Evolutionary conservation across 2,888 invertebrate genomes (phyloP).

Genomic region (Platynereis dumerilii): DNA sequence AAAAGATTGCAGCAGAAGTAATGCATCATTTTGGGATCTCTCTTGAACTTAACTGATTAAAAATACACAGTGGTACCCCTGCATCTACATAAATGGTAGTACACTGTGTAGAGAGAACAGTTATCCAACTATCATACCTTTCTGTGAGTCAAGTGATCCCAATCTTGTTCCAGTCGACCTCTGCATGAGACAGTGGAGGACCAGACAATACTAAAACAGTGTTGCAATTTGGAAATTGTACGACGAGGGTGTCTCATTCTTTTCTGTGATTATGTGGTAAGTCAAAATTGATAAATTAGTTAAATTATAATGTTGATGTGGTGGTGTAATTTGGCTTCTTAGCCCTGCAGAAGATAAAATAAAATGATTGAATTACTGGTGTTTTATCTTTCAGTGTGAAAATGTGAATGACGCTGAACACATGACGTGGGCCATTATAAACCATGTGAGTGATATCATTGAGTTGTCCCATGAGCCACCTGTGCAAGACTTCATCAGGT

Average conservation of each 20-base stretch:
- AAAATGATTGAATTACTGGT: too few relatives aligned
- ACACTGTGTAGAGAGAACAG: too few relatives aligned
- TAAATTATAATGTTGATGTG: not conserved
- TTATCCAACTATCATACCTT: too few relatives aligned
- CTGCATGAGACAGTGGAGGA: conserved; percentile 9
- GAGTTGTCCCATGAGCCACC: conserved; percentile 72
- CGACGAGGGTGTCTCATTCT: conserved; percentile 74
- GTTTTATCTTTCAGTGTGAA: conserved; percentile 61
- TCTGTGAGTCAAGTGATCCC: too few relatives aligned
- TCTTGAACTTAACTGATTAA: too few relatives aligned
- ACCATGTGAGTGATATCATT: conserved; percentile 74
- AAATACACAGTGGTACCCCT: too few relatives aligned
- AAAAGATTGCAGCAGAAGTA: too few relatives aligned
- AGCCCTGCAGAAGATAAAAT: too few relatives aligned
- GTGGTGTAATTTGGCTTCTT: too few relatives aligned
- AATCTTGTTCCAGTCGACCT: conserved; percentile 13
- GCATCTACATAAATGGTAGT: too few relatives aligned
- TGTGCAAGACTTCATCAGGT: conserved; percentile 71
- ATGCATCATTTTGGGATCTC: too few relatives aligned
- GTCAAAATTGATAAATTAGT: conserved; percentile 9
- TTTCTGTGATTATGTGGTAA: conserved; percentile 78
- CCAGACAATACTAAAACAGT: conserved; percentile 27
- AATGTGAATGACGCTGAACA: conserved; percentile 77
- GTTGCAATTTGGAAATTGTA: conserved; percentile 70
- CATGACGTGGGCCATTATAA: conserved; percentile 78